Evolutionary conservation across 2,888 invertebrate species (phyloP).

Genomic region (Sphaeridia pumilis): DNA sequence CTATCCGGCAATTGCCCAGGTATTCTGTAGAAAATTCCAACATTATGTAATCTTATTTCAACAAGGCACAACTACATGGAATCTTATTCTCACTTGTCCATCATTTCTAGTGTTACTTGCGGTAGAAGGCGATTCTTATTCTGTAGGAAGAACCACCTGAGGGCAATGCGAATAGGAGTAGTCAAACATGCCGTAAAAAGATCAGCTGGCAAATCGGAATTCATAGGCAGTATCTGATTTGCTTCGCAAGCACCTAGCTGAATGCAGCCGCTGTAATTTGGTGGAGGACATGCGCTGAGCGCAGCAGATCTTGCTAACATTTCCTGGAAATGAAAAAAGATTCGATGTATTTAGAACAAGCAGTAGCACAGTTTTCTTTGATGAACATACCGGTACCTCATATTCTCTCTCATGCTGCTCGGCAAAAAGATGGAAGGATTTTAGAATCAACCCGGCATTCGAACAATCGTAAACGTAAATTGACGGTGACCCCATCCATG

Average conservation of each 20-base stretch:
- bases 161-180: constrained; percentile 91
- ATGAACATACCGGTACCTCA: constrained; percentile 42
- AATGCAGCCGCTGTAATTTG: constrained; percentile 72
- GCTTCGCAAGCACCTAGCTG: constrained; percentile 91
- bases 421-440: constrained; percentile 78
- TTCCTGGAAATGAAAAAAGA: constrained; percentile 16
- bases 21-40: constrained; percentile 50
- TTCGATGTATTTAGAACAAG: not conserved
- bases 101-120: constrained; percentile 66
- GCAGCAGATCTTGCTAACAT: constrained; percentile 27
- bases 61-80: not conserved
- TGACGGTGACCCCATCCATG: constrained; percentile 98
- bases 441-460: constrained; percentile 92
- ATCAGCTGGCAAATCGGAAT: constrained; percentile 92
- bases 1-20: constrained; percentile 91
- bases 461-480: constrained; percentile 99
- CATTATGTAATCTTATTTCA: not conserved
- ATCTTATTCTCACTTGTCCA: constrained; percentile 63
- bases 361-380: not conserved
- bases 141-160: constrained; percentile 87
- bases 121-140: constrained; percentile 69
- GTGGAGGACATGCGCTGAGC: constrained; percentile 32
- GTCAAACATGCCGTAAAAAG: constrained; percentile 97
- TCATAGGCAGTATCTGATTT: constrained; percentile 91
- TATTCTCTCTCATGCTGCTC: constrained; percentile 78